Percentiles rank a stretch among this genome's conserved stretches.
Evolutionary conservation across 1,140 invertebrate species (phyloP).

Genomic region (Drosophila malerkotliana): DNA sequence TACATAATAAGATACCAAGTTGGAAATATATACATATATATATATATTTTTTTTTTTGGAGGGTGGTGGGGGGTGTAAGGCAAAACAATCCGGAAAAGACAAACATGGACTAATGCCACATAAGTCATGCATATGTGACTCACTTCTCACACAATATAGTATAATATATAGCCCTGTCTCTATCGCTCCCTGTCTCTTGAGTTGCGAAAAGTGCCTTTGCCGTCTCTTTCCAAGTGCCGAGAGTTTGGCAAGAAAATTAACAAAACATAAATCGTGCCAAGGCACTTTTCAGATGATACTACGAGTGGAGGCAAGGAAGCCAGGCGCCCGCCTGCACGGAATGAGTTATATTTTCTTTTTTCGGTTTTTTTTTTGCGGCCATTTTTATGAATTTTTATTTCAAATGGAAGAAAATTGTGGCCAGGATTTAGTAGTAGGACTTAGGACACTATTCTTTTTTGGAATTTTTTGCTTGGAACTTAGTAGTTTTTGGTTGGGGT

Average conservation of each 20-base stretch:
- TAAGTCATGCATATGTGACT: slow-evolving; percentile 57
- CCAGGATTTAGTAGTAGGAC: too few species aligned
- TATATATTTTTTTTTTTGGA: neutral
- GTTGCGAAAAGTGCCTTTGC: neutral
- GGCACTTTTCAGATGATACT: slow-evolving; percentile 41
- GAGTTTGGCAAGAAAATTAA: slow-evolving; percentile 60
- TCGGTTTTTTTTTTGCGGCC: neutral
- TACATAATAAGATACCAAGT: slow-evolving; percentile 54
- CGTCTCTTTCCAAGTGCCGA: neutral
- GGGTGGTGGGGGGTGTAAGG: neutral
- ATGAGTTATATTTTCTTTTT: slow-evolving; percentile 13
- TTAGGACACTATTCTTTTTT: too few species aligned
- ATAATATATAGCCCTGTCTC: neutral
- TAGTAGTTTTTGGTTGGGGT: too few species aligned
- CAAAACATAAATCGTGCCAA: slow-evolving; percentile 60
- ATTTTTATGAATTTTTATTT: neutral
- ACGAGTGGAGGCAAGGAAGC: neutral
- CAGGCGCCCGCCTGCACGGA: neutral
- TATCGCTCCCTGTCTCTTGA: neutral
- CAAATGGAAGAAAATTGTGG: too few species aligned
- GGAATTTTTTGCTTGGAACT: too few species aligned
- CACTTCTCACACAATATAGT: slow-evolving; percentile 8
- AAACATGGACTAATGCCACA: slow-evolving; percentile 51
- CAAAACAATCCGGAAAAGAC: slow-evolving; percentile 30
- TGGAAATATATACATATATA: neutral